These are phyloP conservation scores for Malurus cyaneus DNA, from an alignment of 2,113 vertebrate genomes.

Conservation along the genomic window DNA sequence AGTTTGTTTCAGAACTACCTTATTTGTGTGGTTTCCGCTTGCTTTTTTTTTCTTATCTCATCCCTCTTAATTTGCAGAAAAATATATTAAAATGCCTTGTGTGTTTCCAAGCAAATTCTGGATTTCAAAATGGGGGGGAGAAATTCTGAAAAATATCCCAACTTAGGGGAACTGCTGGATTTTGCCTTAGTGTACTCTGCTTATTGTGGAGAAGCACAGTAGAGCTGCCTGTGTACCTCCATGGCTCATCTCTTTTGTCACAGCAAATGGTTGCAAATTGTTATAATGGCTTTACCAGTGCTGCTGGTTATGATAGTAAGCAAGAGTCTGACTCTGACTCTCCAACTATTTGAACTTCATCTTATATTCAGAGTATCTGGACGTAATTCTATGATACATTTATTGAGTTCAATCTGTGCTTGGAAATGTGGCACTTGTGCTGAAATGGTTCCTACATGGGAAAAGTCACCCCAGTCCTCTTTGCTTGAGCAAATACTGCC, in stretches of 20 bases:
- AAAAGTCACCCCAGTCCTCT: background rate
- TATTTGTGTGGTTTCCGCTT: background rate
- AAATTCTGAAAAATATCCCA: background rate
- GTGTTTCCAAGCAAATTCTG: background rate
- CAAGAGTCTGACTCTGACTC: background rate
- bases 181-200: background rate
- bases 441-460: background rate
- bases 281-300: background rate
- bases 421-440: background rate
- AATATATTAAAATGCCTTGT: background rate
- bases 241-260: background rate
- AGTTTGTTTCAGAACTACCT: background rate
- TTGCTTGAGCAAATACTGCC: background rate
- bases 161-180: background rate
- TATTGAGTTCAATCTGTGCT: background rate
- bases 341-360: background rate
- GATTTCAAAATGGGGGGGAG: background rate
- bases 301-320: background rate
- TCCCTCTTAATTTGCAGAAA: background rate
- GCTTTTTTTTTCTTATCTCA: background rate
- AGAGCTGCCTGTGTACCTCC: background rate
- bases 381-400: background rate
- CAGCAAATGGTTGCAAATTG: background rate
- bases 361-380: background rate
- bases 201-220: constrained; percentile 1